phyloP scores from a whole-genome alignment of 2,113 vertebrate species.

The Gallinago undulata region DNA sequence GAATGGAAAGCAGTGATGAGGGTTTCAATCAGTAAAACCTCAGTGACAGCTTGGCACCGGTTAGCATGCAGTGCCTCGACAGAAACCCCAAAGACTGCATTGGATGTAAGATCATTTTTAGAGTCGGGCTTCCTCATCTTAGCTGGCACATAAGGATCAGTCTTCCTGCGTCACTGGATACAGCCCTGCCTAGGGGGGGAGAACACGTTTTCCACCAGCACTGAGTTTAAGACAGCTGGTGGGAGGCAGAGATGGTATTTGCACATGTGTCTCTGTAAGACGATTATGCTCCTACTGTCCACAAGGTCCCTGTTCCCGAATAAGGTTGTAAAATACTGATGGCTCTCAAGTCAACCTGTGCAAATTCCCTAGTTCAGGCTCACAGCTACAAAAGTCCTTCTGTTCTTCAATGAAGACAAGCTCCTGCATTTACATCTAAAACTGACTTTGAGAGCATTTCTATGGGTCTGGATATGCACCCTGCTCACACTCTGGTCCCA shows the following conservation, averaged over 20 bases:
- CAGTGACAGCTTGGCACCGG: neutral
- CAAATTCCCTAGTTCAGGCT: neutral
- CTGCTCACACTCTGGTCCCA: neutral
- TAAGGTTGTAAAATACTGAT: neutral
- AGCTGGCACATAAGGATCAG: neutral
- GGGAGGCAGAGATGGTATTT: neutral
- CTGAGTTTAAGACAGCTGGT: neutral
- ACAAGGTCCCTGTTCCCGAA: neutral
- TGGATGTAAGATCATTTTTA: neutral
- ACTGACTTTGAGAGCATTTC: neutral
- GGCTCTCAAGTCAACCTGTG: neutral
- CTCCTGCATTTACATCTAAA: neutral
- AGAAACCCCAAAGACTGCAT: neutral
- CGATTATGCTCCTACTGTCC: neutral
- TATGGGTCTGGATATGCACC: neutral
- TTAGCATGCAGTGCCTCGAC: neutral
- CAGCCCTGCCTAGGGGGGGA: neutral
- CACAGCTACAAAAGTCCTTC: neutral
- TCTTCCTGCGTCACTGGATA: neutral
- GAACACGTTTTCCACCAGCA: neutral
- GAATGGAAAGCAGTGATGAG: neutral
- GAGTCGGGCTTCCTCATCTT: neutral
- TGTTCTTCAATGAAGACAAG: neutral
- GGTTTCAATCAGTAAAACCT: neutral
- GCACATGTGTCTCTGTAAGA: neutral